Conservation (phyloP, 2,888 invertebrate species). For the Cerastis rubricosa region DNA sequence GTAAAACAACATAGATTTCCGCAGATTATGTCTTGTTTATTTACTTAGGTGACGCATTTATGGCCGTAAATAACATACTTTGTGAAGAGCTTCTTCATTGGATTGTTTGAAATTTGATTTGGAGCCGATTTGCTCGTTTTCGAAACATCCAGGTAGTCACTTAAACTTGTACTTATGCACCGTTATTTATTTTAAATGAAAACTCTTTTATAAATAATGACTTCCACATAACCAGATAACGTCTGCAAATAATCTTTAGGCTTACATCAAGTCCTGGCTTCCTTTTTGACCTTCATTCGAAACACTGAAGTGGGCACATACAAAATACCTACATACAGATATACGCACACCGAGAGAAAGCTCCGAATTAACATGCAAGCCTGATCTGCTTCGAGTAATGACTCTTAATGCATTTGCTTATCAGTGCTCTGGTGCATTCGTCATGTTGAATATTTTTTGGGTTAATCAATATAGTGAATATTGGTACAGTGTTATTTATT, state of each 20-base stretch:
- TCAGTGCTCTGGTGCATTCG: constrained; percentile 62
- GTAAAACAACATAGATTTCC: constrained; percentile 57
- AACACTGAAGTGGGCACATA: constrained; percentile 29
- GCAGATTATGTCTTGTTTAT: constrained; percentile 51
- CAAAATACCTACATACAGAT: neutral
- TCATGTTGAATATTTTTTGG: constrained; percentile 61
- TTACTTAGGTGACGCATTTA: constrained; percentile 45
- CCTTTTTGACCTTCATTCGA: constrained; percentile 42
- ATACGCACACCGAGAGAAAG: constrained; percentile 61
- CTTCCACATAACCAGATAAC: constrained; percentile 25
- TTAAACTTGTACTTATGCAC: neutral
- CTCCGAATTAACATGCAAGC: constrained; percentile 64
- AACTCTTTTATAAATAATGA: neutral
- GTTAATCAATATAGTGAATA: constrained; percentile 31
- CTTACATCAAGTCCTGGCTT: constrained; percentile 40
- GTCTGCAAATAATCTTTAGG: constrained; percentile 39
- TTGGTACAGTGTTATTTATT: constrained; percentile 8
- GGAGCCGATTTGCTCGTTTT: neutral
- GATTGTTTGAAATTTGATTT: neutral
- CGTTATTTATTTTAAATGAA: neutral
- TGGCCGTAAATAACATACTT: constrained; percentile 31
- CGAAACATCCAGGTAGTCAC: neutral
- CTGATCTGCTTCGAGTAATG: constrained; percentile 67
- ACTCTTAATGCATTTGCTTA: constrained; percentile 73
- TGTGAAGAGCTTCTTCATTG: neutral